Base-by-base conservation (phyloP, 2,113 vertebrate genomes). In the Planiliza haematocheilus region DNA sequence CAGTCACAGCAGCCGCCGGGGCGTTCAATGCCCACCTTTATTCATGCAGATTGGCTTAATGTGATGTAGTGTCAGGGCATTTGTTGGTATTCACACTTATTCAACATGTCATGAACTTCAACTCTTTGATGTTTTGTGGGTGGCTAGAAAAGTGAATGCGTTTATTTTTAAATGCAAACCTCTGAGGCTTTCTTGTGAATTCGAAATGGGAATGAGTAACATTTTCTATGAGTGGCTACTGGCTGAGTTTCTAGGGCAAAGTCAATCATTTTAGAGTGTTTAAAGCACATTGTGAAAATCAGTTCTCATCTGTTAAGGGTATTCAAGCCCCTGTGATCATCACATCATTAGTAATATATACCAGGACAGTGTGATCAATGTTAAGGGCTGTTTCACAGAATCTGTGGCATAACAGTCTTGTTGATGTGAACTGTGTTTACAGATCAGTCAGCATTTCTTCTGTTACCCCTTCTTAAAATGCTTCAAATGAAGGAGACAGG, bases 121-220 rank as follows among this genome's bases (percentile, higher is more conserved):
- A 20, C 18, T 46, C 34, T 5, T 30, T 17, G 11, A 20, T 36
- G 17, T 52, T 21, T 64, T 20, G 37, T 36, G 21, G 16, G 41
- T 36, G 38, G 17, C 20, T 21, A 46, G 13, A 21, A 60, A 58
- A 52, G 20, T 17, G 10, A 2, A 41, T 17, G 55, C 16, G 10
- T 68, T 4, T 46, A 38, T 62, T 69, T 3, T 61, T 8, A 49
- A 11, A 50, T 41, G 10, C 7, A 49, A 62, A 76, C 3, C 16
- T 18, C 2, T 2, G 4, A 18, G 8, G 8, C 17, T 10, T 18
- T 38, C 30, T 37, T 2, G 17, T n/a, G 4, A 38, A 1, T 56
- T 14, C 21, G 7, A 42, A 59, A 41, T 17, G 10, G 17, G 8
- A 18, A 8, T 21, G 37, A 14, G 5, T 8, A 42, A 18, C 9